Evolutionary conservation across 2,797 vertebrate species (phyloP).

Genomic region (Threskiornis aethiopicus): DNA sequence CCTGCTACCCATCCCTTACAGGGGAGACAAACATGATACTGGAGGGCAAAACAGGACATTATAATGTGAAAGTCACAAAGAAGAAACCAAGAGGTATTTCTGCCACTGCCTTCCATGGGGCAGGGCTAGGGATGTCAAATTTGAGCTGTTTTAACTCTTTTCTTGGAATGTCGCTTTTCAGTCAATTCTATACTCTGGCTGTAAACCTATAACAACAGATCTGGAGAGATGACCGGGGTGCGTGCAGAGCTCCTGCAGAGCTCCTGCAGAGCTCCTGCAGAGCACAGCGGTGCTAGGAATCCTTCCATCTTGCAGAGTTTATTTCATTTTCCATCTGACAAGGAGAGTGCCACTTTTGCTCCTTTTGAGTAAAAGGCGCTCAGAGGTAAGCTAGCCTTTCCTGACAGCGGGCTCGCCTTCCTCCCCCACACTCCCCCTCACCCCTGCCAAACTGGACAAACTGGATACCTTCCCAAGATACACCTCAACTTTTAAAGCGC

Average conservation of each 20-base stretch:
- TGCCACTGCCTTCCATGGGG: neutral
- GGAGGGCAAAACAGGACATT: neutral
- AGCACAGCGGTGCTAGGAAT: neutral
- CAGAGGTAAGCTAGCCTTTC: neutral
- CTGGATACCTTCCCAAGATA: conserved; percentile 42
- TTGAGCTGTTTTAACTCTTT: neutral
- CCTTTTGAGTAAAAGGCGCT: neutral
- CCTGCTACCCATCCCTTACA: neutral
- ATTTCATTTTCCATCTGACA: neutral
- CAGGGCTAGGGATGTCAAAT: neutral
- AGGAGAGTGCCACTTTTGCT: neutral
- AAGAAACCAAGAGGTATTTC: neutral
- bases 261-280: neutral
- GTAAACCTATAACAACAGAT: neutral
- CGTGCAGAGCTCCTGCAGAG: neutral
- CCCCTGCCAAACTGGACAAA: conserved; percentile 24
- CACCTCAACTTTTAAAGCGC: neutral
- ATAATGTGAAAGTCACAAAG: neutral
- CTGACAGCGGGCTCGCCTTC: neutral
- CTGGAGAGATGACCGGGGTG: neutral
- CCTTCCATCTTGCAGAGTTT: neutral
- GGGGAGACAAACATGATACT: neutral
- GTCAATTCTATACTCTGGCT: neutral
- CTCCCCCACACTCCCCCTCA: neutral
- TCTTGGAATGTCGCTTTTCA: neutral